Base-by-base conservation (phyloP, 2,888 invertebrate genomes). In the Agrotis ipsilon region DNA sequence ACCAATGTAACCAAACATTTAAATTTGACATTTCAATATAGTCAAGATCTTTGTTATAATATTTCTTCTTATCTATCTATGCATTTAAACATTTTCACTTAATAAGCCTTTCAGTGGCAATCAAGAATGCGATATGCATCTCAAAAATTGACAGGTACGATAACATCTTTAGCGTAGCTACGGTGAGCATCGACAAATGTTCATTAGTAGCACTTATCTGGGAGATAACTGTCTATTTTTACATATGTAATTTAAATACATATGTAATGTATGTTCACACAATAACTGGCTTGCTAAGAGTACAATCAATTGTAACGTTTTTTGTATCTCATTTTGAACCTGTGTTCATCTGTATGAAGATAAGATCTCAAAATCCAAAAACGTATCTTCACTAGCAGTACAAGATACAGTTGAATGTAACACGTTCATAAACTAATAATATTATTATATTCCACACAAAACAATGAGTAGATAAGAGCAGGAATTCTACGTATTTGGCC, bases 161-260 rank as follows among this genome's bases (percentile, higher is more conserved):
- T 84, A 73, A 32, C 46, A 84, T 82, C 82, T 82, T 68, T 73
- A 62, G 54, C 46, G 46, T 73, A 61, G 60, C 63, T 24, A 64
- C 60, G 61, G 72, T 68, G 60, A 45, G 39, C 60, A 84, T 82
- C 76, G 48, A 82, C 68, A 78, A 79, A 82, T 68, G 68, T 73
- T 84, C 76, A 82, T 82, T 84, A 83, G 73, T 57, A 76, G 55
- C 72, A 71, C 82, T 76, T 71, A 82, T 84, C 79, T 55, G 48
- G 45, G 46, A 61, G 54, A 65, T 78, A 71, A 49, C 61, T 57
- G 65, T 66, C 46, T 55, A 18, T 64, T 64, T 72, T 81, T 81
- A n/a, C n/a, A n/a, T n/a, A n/a, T 75, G 63, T 68, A 63, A 62
- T 71, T n/a, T 61, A 59, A 64, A 60, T 52, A 72, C 64, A 67